These are phyloP conservation scores for Cuniculus paca DNA, from an alignment of 2,797 vertebrate species.

Conservation along the genomic window DNA sequence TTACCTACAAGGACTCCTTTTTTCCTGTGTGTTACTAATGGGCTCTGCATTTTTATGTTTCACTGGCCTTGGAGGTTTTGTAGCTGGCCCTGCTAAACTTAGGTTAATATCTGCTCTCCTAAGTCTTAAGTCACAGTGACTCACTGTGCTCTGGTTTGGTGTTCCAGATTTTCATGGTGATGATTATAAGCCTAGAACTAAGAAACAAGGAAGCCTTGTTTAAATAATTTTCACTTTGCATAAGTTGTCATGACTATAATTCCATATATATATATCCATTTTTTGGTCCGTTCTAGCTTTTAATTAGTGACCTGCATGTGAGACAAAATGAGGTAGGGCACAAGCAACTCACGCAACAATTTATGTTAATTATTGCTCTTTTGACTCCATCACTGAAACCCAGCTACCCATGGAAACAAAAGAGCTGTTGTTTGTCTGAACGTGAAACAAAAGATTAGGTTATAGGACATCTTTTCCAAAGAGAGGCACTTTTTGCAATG, in stretches of 20 bases:
- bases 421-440: not conserved
- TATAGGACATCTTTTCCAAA: slow-evolving; percentile 8
- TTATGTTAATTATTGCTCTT: not conserved
- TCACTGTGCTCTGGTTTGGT: not conserved
- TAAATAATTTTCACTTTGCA: slow-evolving; percentile 56
- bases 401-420: slow-evolving; percentile 12
- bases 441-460: slow-evolving; percentile 3
- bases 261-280: too few relatives aligned
- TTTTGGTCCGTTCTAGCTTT: slow-evolving; percentile 46
- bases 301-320: not conserved
- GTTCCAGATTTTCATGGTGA: slow-evolving; percentile 44
- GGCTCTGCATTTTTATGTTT: not conserved
- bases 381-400: not conserved
- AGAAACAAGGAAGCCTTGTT: slow-evolving; percentile 35
- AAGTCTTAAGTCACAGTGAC: not conserved
- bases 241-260: slow-evolving; percentile 39
- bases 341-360: not conserved
- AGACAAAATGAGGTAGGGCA: slow-evolving; percentile 11
- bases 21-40: not conserved
- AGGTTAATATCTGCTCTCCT: not conserved
- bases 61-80: not conserved
- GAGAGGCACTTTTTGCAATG: not conserved
- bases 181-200: slow-evolving; percentile 59
- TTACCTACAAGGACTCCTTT: not conserved
- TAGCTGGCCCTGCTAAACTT: not conserved